Evolutionary conservation across 2,797 vertebrate species (phyloP).

Genomic region (Glyptemys insculpta): DNA sequence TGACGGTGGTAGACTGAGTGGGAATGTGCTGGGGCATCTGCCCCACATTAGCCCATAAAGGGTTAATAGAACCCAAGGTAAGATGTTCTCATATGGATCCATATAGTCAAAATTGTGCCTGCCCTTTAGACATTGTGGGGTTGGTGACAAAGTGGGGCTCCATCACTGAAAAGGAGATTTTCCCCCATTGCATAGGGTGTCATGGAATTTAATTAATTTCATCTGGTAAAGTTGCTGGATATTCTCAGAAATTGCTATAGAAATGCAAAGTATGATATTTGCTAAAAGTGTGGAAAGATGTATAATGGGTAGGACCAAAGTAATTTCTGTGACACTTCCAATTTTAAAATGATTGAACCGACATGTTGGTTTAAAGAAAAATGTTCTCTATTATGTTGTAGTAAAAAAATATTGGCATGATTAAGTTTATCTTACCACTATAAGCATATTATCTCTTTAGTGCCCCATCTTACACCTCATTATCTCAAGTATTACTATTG

Average conservation of each 20-base stretch:
- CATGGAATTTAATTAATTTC: neutral
- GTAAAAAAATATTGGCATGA: neutral
- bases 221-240: neutral
- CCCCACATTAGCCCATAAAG: no score
- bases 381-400: accelerated
- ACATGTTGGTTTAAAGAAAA: neutral
- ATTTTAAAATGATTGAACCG: neutral
- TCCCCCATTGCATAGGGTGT: neutral
- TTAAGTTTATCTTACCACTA: neutral
- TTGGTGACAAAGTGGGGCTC: neutral
- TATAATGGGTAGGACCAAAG: neutral
- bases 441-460: neutral
- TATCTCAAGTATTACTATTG: neutral
- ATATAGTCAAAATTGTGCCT: neutral
- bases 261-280: neutral
- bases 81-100: neutral
- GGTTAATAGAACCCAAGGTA: neutral
- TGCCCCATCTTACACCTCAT: neutral
- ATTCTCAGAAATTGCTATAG: neutral
- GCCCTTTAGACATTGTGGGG: neutral
- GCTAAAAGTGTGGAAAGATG: neutral
- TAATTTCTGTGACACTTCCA: neutral
- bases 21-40: neutral
- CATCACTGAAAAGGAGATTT: neutral
- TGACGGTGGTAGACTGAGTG: neutral